phyloP scores from a whole-genome alignment of 2,888 invertebrate genomes.

The Drosophila austrosaltans region DNA sequence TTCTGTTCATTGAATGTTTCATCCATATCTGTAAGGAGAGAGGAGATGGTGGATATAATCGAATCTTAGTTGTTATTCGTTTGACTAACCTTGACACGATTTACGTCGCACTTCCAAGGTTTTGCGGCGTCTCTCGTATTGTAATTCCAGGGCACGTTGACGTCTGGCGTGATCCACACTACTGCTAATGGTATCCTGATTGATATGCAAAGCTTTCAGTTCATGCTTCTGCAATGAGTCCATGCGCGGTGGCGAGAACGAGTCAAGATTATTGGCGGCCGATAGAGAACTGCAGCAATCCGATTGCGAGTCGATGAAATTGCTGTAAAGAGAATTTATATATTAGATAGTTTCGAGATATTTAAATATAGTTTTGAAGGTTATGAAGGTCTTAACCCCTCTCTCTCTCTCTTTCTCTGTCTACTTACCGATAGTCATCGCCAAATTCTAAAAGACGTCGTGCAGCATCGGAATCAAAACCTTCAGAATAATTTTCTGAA shows the following conservation, averaged over 20 bases:
- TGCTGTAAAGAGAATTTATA: constrained; percentile 77
- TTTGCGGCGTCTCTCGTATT: constrained; percentile 83
- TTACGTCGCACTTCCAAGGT: constrained; percentile 82
- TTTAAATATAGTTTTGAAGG: constrained; percentile 8
- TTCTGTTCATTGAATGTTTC: constrained; percentile 46
- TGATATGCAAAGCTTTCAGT: constrained; percentile 75
- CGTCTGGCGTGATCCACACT: constrained; percentile 83
- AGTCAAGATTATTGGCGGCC: constrained; percentile 85
- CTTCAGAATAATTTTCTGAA: constrained; percentile 95
- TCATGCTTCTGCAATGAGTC: constrained; percentile 82
- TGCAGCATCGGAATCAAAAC: constrained; percentile 92
- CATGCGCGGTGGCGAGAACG: constrained; percentile 84
- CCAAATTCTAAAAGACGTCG: constrained; percentile 92
- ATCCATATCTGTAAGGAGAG: constrained; percentile 52
- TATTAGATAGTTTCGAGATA: too few relatives aligned
- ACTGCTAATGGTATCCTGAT: constrained; percentile 81
- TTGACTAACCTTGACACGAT: constrained; percentile 81
- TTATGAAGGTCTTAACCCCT: constrained; percentile 32
- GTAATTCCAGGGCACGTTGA: constrained; percentile 82
- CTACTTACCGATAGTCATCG: constrained; percentile 90
- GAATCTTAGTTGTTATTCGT: too few relatives aligned
- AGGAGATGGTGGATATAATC: too few relatives aligned
- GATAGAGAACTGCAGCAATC: constrained; percentile 93
- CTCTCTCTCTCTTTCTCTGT: background rate
- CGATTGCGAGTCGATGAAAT: constrained; percentile 94